Evolutionary conservation across 2,888 invertebrate species (phyloP).

Genomic region (Chloroclystis v-ata): DNA sequence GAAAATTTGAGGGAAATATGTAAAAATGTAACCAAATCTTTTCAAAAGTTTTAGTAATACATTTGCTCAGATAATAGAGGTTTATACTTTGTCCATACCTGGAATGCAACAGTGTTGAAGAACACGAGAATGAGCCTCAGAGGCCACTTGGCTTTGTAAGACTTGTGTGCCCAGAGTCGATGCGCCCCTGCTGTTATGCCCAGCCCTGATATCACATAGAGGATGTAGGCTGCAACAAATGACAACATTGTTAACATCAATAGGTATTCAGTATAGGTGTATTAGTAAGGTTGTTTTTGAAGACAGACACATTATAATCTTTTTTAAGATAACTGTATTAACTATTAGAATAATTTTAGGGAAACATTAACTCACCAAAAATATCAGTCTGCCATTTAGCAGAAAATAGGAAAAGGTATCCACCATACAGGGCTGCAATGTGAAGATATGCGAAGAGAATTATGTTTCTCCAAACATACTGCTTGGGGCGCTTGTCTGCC

Average conservation of each 20-base stretch:
- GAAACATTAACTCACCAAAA: slow-evolving; percentile 80
- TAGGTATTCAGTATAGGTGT: no score
- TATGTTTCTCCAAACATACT: slow-evolving; percentile 90
- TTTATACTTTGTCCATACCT: slow-evolving; percentile 77
- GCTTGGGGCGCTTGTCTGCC: slow-evolving; percentile 76
- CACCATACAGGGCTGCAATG: slow-evolving; percentile 85
- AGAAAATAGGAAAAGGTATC: slow-evolving; percentile 84
- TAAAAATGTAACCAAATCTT: no score
- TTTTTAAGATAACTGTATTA: no score
- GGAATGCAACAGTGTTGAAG: slow-evolving; percentile 94
- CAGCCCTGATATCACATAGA: slow-evolving; percentile 88
- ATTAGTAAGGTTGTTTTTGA: no score
- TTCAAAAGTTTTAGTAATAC: no score
- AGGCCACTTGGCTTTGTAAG: slow-evolving; percentile 97
- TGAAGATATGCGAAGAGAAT: slow-evolving; percentile 87
- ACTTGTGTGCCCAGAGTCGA: slow-evolving; percentile 95
- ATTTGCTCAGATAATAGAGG: no score
- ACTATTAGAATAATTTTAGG: no score
- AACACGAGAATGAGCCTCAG: slow-evolving; percentile 86
- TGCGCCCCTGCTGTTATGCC: slow-evolving; percentile 99
- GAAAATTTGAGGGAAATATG: no score
- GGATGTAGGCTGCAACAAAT: slow-evolving; percentile 77
- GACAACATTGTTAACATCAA: background rate
- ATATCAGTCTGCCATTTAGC: slow-evolving; percentile 84
- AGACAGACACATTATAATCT: no score